A percentile compares a stretch with the other conserved stretches of the same genome.
These are phyloP conservation scores for Corythaeola cristata DNA, from an alignment of 2,113 vertebrate genomes.

Conservation along the genomic window DNA sequence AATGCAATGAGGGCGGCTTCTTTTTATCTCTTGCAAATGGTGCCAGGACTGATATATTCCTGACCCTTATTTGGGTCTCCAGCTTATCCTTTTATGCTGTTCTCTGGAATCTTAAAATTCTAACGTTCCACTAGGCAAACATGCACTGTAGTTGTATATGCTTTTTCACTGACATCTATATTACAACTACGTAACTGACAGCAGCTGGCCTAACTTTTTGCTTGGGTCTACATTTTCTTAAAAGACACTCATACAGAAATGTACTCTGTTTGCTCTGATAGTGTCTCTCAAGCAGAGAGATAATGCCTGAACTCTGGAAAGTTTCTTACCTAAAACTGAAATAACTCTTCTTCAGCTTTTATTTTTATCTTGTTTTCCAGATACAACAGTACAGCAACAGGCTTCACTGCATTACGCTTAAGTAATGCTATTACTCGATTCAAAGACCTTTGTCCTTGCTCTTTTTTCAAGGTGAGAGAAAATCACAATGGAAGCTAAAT, in stretches of 20 bases:
- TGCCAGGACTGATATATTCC: constrained; percentile 7
- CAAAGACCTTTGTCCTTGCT: not conserved
- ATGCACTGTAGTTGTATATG: not conserved
- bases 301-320: not conserved
- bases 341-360: not conserved
- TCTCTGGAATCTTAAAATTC: not conserved
- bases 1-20: constrained; percentile 17
- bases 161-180: not conserved
- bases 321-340: not conserved
- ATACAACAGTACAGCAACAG: rapidly evolving
- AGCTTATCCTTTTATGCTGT: not conserved
- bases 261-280: not conserved
- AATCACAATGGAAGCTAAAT: not conserved
- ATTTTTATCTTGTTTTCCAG: not conserved
- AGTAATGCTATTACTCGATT: not conserved
- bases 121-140: not conserved
- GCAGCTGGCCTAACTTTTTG: not conserved
- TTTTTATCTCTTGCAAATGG: constrained; percentile 42
- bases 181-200: not conserved
- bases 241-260: not conserved
- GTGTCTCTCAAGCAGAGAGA: not conserved
- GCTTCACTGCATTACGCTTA: not conserved
- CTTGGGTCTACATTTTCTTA: not conserved
- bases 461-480: not conserved
- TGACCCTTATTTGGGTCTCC: constrained; percentile 27